Evolutionary conservation across 2,797 vertebrate genomes (phyloP).

Genomic region (Pyrrhura leucotis): DNA sequence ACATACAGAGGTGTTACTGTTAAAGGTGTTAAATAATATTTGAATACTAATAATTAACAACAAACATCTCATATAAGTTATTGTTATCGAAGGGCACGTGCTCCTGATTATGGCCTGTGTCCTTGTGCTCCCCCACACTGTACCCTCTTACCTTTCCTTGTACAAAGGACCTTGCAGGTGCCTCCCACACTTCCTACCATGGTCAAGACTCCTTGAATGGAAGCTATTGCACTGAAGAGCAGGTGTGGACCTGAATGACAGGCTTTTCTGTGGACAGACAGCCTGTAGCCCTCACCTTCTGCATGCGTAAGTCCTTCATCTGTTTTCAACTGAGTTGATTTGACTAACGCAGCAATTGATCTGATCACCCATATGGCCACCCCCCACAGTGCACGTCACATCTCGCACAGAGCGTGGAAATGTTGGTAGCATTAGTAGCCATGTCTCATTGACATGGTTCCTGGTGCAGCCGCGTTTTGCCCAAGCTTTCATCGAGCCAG

Average conservation of each 20-base stretch:
- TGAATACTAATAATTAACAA: conserved; percentile 40
- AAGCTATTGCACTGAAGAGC: background rate
- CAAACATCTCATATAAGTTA: background rate
- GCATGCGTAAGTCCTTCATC: background rate
- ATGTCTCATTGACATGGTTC: background rate
- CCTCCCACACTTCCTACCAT: background rate
- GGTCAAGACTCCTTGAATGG: background rate
- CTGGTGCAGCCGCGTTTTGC: background rate
- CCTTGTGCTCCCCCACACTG: background rate
- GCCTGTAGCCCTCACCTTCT: background rate
- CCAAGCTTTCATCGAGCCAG: background rate
- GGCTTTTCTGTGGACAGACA: background rate
- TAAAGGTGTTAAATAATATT: background rate
- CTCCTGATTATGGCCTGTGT: background rate
- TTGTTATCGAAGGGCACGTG: background rate
- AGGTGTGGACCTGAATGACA: fast-evolving
- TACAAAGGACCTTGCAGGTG: background rate
- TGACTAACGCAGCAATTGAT: background rate
- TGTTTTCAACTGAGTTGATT: background rate
- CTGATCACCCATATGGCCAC: background rate
- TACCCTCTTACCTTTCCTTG: background rate
- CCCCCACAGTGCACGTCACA: fast-evolving
- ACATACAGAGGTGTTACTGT: background rate
- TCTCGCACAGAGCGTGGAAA: background rate
- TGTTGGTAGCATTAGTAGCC: background rate